Evolutionary conservation across 2,797 vertebrate genomes (phyloP), one percentile per base, ranked within the genome.

Genomic region (Enteromius viviparus): DNA sequence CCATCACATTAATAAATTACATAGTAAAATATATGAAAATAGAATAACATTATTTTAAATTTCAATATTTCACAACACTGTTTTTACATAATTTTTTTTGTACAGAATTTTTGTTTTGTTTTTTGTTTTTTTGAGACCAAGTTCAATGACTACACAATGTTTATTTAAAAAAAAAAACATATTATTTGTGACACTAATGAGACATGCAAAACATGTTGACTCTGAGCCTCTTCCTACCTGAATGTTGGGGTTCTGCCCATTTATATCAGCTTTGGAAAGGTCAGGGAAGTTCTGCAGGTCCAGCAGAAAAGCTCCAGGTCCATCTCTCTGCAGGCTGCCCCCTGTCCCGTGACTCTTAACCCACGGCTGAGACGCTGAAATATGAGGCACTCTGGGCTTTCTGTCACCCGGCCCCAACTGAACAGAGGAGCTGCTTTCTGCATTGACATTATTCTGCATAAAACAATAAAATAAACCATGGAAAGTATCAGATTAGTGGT

Each of bases 251-350:
- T 99, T 99, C 91, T 99, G 97, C 62, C 97, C 95, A 76, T 98
- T 97, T 90, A 99, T 97, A 84, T 99, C 97, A 9, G 97, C 97
- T 92, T 97, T 98, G 87, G 98, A 99, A 85, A 99, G 96, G 90
- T 99, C 97, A 4, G 98, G 97, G 90, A 99, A 98, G 89, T 99
- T 98, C 89, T 97, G 96, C 80, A 99, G 95, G 88, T 98, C 97
- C 51, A 99, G 91, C 40, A 99, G 94, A 87, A 99, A 98, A 11
- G 97, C 94, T 55, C 96, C 95, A 0, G 97, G 95, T 29, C 96
- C 94, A 65, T 99, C 97, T 90, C 95, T 94, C 91, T 96, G 98
- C 65, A 97, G 82, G 70, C 93, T 94, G 0, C 95, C 91, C 11
- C 92, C 95, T 1, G 92, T 89, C 0, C 89, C 92, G 45, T 94